Evolutionary conservation across 2,113 vertebrate species (phyloP).

Genomic region (Megaptera novaeangliae): DNA sequence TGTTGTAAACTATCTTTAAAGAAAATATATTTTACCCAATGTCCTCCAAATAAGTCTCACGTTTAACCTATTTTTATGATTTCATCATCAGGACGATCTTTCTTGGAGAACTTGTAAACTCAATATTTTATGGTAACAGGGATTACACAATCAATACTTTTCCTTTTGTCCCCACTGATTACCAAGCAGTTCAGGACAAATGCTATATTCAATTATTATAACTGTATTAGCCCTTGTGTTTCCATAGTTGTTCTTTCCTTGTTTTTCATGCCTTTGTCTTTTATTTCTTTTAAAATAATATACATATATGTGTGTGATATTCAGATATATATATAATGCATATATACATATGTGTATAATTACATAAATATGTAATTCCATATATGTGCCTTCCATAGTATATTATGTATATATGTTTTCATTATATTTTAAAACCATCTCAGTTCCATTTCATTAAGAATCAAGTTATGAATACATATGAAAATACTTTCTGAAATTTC

Average conservation of each 20-base stretch:
- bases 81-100: background rate
- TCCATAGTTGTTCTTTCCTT: background rate
- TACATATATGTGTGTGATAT: background rate
- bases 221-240: background rate
- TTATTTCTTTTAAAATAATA: background rate
- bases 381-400: background rate
- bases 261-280: background rate
- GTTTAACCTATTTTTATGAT: background rate
- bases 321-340: background rate
- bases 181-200: background rate
- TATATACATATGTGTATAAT: background rate
- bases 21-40: background rate
- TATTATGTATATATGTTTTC: background rate
- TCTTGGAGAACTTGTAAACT: background rate
- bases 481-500: background rate
- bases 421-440: background rate
- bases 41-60: background rate
- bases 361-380: background rate
- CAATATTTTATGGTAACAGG: background rate
- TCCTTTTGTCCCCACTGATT: background rate
- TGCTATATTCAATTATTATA: background rate
- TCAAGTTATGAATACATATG: background rate
- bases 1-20: background rate
- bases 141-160: background rate
- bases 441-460: background rate